Evolutionary conservation across 2,888 invertebrate species (phyloP).

Genomic region (Chymomyza amoena): DNA sequence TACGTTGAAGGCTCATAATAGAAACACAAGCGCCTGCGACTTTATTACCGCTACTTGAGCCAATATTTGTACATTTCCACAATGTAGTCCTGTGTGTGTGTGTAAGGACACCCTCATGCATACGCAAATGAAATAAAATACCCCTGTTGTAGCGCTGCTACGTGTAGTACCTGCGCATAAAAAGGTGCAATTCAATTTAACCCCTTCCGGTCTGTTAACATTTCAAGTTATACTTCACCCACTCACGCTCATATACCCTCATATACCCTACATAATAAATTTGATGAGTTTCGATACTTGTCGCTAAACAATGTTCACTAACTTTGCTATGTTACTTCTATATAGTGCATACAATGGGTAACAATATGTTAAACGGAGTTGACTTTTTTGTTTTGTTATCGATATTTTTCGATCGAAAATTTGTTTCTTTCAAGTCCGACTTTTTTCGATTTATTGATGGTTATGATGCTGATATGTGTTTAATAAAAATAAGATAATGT

Average conservation of each 20-base stretch:
- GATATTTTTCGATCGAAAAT: background rate
- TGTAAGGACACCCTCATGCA: slow-evolving; percentile 46
- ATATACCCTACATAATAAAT: background rate
- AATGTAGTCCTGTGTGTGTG: slow-evolving; percentile 51
- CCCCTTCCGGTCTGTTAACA: slow-evolving; percentile 54
- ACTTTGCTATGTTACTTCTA: background rate
- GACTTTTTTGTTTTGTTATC: background rate
- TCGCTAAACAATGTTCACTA: background rate
- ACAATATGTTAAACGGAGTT: too few species aligned
- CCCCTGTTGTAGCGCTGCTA: slow-evolving; percentile 49
- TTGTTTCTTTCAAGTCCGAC: too few species aligned
- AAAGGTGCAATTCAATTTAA: slow-evolving; percentile 69
- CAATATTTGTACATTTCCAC: slow-evolving; percentile 72
- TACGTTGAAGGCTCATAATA: background rate
- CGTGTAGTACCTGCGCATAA: slow-evolving; percentile 45
- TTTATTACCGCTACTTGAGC: slow-evolving; percentile 69
- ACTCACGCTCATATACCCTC: background rate
- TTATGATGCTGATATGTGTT: too few species aligned
- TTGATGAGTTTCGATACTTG: background rate
- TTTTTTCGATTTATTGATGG: too few species aligned
- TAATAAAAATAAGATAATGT: too few species aligned
- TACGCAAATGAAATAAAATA: slow-evolving; percentile 71
- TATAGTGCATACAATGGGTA: too few species aligned
- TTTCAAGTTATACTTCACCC: slow-evolving; percentile 56
- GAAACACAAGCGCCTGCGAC: slow-evolving; percentile 10